Conservation (phyloP, 2,113 vertebrate species). For the Callaeas wilsoni region DNA sequence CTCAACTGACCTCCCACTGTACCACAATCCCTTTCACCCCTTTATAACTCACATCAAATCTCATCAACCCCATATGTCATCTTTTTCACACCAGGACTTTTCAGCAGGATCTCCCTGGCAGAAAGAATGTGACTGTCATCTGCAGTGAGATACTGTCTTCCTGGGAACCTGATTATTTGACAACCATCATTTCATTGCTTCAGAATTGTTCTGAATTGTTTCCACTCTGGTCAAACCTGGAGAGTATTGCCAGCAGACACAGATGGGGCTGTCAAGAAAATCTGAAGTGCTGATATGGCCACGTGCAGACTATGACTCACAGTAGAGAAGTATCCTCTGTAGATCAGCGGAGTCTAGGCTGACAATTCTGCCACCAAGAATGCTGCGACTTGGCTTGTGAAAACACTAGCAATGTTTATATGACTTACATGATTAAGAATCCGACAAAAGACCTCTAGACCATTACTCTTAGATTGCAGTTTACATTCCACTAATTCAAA, state of each 20-base stretch:
- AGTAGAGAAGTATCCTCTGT: conserved; percentile 3
- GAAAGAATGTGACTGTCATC: neutral
- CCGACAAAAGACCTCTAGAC: neutral
- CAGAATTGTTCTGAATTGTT: conserved; percentile 42
- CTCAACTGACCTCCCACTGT: neutral
- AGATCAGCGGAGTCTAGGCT: neutral
- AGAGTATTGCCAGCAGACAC: neutral
- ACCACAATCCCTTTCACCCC: neutral
- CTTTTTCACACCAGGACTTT: neutral
- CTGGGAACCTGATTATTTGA: conserved; percentile 37
- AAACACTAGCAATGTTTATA: neutral
- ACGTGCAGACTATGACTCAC: conserved; percentile 57
- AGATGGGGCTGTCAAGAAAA: conserved; percentile 54
- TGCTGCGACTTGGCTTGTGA: neutral
- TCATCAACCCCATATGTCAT: neutral
- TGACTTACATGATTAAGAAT: neutral
- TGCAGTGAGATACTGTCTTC: neutral
- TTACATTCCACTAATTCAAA: neutral
- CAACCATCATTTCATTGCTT: conserved; percentile 12
- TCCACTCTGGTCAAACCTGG: conserved; percentile 42
- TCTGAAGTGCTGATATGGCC: conserved; percentile 52
- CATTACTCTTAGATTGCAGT: neutral
- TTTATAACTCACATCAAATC: neutral
- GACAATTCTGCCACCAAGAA: conserved; percentile 32
- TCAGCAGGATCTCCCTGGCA: neutral